Evolutionary conservation across 2,888 invertebrate genomes (phyloP).

Genomic region (Pyrrhia umbra): DNA sequence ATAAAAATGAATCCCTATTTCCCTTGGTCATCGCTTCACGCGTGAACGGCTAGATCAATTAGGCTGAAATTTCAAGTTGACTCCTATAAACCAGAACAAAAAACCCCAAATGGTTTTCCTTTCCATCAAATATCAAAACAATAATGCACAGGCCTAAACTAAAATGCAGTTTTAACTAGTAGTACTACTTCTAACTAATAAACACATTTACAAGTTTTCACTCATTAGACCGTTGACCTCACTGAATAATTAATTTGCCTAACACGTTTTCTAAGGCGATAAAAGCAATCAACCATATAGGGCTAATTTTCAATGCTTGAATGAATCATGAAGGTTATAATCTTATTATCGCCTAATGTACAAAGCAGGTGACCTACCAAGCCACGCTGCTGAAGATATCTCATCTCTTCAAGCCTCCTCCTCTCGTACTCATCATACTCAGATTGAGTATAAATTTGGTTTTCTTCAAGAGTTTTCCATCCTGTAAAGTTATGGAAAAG

Average conservation of each 20-base stretch:
- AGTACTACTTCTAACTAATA: too few species aligned
- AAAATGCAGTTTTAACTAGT: background rate
- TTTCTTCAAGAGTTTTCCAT: slow-evolving; percentile 97
- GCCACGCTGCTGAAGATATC: slow-evolving; percentile 92
- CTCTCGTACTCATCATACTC: slow-evolving; percentile 95
- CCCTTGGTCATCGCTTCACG: too few species aligned
- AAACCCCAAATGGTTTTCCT: too few species aligned
- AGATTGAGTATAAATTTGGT: slow-evolving; percentile 95
- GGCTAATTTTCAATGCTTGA: background rate
- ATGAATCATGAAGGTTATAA: background rate
- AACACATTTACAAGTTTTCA: too few species aligned
- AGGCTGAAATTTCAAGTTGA: too few species aligned
- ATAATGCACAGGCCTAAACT: too few species aligned
- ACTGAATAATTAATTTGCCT: background rate
- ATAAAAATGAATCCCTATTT: too few species aligned
- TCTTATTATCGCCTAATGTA: background rate
- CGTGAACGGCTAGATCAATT: too few species aligned
- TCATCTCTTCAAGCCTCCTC: slow-evolving; percentile 91
- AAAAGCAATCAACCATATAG: background rate
- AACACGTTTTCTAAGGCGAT: background rate
- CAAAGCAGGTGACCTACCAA: slow-evolving; percentile 88
- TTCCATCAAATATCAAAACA: too few species aligned
- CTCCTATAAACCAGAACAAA: too few species aligned
- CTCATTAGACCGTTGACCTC: background rate
- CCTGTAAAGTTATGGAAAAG: slow-evolving; percentile 79